A percentile compares a stretch with the other conserved stretches of the same genome.
Evolutionary conservation across 2,113 vertebrate species (phyloP).

Genomic region (Herpetotheres cachinnans): DNA sequence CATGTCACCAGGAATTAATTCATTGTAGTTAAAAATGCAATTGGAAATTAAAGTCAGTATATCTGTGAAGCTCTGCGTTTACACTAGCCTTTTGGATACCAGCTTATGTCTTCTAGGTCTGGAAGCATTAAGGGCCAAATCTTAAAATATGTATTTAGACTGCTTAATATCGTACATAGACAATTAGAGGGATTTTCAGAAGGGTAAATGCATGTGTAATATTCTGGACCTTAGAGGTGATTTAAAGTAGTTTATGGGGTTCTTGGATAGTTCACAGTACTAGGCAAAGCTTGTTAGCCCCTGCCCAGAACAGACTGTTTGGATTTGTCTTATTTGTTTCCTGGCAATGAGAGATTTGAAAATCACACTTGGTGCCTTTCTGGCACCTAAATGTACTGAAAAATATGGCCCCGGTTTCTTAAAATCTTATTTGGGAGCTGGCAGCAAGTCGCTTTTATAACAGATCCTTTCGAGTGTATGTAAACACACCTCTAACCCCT

Average conservation of each 20-base stretch:
- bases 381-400: background rate
- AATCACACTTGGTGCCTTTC: background rate
- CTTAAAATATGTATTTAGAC: background rate
- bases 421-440: background rate
- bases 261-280: background rate
- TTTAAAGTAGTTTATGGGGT: background rate
- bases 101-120: background rate
- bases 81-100: background rate
- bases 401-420: background rate
- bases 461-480: background rate
- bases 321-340: conserved; percentile 14
- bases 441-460: background rate
- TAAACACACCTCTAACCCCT: background rate
- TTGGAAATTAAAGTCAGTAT: background rate
- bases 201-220: background rate
- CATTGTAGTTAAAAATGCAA: background rate
- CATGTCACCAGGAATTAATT: background rate
- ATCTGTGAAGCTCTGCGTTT: background rate
- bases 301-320: background rate
- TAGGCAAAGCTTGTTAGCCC: background rate
- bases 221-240: background rate
- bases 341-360: background rate
- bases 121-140: background rate
- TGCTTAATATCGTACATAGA: background rate
- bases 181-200: background rate